Evolutionary conservation across 1,140 invertebrate genomes (phyloP).

Genomic region (Pygmarrhopalites habei): DNA sequence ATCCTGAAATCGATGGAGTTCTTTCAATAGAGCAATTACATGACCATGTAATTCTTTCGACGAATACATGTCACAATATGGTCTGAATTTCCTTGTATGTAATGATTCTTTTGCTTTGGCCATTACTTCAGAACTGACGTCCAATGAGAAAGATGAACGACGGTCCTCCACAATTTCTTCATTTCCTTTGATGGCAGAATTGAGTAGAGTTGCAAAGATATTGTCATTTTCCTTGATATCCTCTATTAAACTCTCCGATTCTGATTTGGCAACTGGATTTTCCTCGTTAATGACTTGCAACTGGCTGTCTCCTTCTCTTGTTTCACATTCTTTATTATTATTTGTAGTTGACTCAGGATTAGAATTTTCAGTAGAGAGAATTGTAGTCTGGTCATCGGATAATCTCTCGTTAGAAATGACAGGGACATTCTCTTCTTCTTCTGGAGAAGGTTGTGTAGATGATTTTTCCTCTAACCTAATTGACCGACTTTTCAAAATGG

Average conservation of each 20-base stretch:
- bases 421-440: background rate
- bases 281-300: background rate
- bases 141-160: no score
- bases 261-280: background rate
- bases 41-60: slow-evolving; percentile 31
- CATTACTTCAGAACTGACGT: background rate
- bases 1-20: slow-evolving; percentile 55
- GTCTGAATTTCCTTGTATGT: slow-evolving; percentile 32
- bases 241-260: background rate
- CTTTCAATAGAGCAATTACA: slow-evolving; percentile 46
- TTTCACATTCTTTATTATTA: background rate
- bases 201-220: background rate
- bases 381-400: background rate
- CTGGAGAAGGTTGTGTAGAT: background rate
- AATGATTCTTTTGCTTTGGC: slow-evolving; percentile 18
- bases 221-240: background rate
- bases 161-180: background rate
- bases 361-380: background rate
- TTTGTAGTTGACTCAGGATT: background rate
- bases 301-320: no score
- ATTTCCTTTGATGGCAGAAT: background rate
- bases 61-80: slow-evolving; percentile 33
- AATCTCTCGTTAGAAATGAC: background rate
- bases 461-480: no score
- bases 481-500: slow-evolving; percentile 18